phyloP scores from a whole-genome alignment of 2,888 invertebrate genomes.

The Malthinus seriepunctatus region DNA sequence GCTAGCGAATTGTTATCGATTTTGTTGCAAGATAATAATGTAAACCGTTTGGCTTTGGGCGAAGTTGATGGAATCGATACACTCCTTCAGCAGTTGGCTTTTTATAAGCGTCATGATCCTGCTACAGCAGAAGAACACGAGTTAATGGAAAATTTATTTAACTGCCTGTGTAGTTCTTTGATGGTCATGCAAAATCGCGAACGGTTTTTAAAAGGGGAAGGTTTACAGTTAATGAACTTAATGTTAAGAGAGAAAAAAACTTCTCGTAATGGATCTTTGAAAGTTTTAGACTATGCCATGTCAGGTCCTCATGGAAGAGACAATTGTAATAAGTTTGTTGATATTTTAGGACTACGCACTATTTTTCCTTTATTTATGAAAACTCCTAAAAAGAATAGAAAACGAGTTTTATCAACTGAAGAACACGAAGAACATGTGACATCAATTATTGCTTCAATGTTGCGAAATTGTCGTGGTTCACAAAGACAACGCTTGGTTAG shows the following conservation, averaged over 20 bases:
- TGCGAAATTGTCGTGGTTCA: slow-evolving; percentile 88
- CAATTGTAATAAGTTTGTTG: slow-evolving; percentile 97
- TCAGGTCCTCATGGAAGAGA: slow-evolving; percentile 91
- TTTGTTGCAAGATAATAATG: slow-evolving; percentile 86
- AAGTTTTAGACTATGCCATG: slow-evolving; percentile 97
- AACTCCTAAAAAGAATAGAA: slow-evolving; percentile 86
- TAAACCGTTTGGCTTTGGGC: slow-evolving; percentile 81
- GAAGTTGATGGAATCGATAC: slow-evolving; percentile 96
- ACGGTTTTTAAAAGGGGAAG: slow-evolving; percentile 93
- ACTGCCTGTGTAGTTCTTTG: slow-evolving; percentile 91
- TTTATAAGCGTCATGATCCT: slow-evolving; percentile 94
- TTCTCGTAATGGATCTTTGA: slow-evolving; percentile 93
- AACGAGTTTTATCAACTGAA: slow-evolving; percentile 78
- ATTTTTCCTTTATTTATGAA: slow-evolving; percentile 99
- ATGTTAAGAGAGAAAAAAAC: slow-evolving; percentile 98
- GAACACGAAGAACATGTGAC: slow-evolving; percentile 96
- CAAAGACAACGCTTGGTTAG: slow-evolving; percentile 88
- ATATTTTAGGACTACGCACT: slow-evolving; percentile 93
- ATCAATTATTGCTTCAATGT: slow-evolving; percentile 90
- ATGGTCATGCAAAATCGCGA: slow-evolving; percentile 88
- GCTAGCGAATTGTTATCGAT: slow-evolving; percentile 96
- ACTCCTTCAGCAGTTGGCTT: slow-evolving; percentile 90
- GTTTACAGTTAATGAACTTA: slow-evolving; percentile 97
- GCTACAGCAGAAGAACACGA: slow-evolving; percentile 91
- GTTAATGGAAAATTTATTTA: slow-evolving; percentile 98